Conservation (phyloP, 2,888 invertebrate species). For the Hartigia nigra region DNA sequence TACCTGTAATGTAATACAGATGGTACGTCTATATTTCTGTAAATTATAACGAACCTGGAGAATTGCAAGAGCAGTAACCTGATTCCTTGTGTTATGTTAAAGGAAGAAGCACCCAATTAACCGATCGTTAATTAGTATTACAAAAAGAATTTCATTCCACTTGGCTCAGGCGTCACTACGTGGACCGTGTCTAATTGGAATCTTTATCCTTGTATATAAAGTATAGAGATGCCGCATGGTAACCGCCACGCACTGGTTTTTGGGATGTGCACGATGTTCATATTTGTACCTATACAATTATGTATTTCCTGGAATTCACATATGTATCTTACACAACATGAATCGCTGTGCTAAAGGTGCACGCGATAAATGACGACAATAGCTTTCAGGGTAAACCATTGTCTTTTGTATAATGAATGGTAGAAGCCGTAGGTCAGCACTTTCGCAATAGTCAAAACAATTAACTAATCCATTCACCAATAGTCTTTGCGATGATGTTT, state of each 20-base stretch:
- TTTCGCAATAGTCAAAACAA: neutral
- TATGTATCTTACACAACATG: neutral
- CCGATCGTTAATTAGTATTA: constrained; percentile 24
- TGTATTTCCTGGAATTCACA: neutral
- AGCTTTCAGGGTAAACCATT: neutral
- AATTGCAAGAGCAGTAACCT: neutral
- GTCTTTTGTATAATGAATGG: neutral
- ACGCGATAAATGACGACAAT: neutral
- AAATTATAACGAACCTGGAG: neutral
- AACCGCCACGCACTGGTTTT: neutral
- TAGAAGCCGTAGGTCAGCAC: neutral
- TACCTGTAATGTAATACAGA: neutral
- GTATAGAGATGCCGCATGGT: neutral
- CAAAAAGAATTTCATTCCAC: constrained; percentile 26
- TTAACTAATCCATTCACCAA: neutral
- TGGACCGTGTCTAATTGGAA: constrained; percentile 41
- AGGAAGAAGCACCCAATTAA: constrained; percentile 15
- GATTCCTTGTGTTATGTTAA: neutral
- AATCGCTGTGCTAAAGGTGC: neutral
- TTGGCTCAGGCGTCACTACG: constrained; percentile 26
- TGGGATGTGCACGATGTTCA: neutral
- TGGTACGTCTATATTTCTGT: neutral
- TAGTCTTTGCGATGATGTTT: neutral
- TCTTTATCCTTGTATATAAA: neutral
- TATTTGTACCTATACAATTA: neutral